Base-by-base conservation (phyloP, 1,140 invertebrate genomes). In the Antheraea pernyi region DNA sequence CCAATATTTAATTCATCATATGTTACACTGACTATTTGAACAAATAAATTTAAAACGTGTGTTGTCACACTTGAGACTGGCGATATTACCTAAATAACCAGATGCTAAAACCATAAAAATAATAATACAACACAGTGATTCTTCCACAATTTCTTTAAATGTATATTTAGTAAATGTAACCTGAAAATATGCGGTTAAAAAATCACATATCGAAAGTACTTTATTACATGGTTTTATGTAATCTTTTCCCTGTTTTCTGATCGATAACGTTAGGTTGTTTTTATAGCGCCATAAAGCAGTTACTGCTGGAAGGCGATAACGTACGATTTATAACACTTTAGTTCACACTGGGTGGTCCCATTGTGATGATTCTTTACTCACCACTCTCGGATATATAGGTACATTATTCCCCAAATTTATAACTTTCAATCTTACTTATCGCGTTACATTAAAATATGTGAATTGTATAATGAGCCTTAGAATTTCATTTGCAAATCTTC, bases 301-400 rank as follows among this genome's bases (percentile, higher is more conserved):
- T 81, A 81, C 79, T 77, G 77, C 75, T 69, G n/a, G 42, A 70
- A 64, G 68, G 72, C 74, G 79, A 81, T 81, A 79, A 79, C 77
- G 62, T 65, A 65, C 75, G 77, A 81, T 79, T 79, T 81, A 81
- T 81, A 81, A 81, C 79, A 81, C 77, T 81, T 81, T 78, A 76
- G 74, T 67, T 64, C 62, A 59, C 59, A 30, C 66, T 58, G 67
- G 75, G 71, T 60, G 63, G 65, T 59, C 72, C 71, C 7, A 67
- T 66, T 19, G 64, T 37, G 72, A 72, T 48, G 65, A 66, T 69
- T 64, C 19, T 18, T 11, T 59, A 22, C 65, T 46, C 59, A 59
- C 70, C 46, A 53, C 46, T 53, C 46, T 53, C 16, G 46, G 59
- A 71, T 58, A 70, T 37, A 65, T 59, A 30, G 22, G 22, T 30